Conservation (phyloP, 2,113 vertebrate genomes). For the Sylvia atricapilla region DNA sequence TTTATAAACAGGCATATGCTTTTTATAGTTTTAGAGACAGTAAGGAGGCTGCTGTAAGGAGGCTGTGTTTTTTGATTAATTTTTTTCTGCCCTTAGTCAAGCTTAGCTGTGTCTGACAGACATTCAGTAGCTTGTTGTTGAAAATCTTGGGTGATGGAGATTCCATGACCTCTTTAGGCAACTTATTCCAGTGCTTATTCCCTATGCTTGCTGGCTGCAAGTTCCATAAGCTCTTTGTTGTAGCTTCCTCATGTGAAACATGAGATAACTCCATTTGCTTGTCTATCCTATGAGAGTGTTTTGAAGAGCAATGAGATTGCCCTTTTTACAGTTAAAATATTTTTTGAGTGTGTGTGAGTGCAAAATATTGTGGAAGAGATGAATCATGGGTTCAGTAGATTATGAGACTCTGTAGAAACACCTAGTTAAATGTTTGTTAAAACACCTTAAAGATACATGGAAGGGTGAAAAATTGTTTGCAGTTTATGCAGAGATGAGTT, state of each 20-base stretch:
- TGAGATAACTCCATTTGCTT: not conserved
- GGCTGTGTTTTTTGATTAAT: not conserved
- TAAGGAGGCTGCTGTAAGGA: not conserved
- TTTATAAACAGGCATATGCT: not conserved
- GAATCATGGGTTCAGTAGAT: not conserved
- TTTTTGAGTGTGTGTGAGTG: not conserved
- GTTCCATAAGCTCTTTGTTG: not conserved
- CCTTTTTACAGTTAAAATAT: not conserved
- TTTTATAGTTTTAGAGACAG: not conserved
- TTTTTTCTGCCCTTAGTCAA: not conserved
- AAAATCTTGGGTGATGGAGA: not conserved
- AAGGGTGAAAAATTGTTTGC: not conserved
- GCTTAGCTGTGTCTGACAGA: not conserved
- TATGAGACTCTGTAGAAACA: not conserved
- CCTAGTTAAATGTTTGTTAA: not conserved
- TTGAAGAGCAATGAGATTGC: not conserved
- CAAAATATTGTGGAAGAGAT: not conserved
- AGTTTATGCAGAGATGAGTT: not conserved
- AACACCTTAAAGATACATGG: not conserved
- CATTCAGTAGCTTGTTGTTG: not conserved
- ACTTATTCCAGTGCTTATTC: not conserved
- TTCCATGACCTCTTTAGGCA: not conserved
- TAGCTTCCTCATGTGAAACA: not conserved
- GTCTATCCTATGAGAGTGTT: not conserved
- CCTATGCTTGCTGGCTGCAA: not conserved